These are phyloP conservation scores for Psilanteris sp. DNA, from an alignment of 1,140 invertebrate genomes.

Conservation along the genomic window DNA sequence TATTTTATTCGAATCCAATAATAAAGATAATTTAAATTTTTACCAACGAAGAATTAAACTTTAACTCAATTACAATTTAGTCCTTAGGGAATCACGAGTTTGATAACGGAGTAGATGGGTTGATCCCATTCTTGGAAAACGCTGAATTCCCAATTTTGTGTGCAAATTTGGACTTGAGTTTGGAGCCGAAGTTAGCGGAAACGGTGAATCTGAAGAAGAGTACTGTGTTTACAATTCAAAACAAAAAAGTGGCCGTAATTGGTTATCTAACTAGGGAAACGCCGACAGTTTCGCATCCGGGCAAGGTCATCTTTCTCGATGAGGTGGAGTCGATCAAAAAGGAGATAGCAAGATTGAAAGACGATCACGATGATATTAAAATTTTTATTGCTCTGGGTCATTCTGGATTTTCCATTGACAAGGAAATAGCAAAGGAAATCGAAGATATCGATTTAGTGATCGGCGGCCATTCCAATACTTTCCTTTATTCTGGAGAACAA, in stretches of 20 bases:
- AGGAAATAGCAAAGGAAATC: slow-evolving; percentile 81
- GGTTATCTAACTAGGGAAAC: slow-evolving; percentile 94
- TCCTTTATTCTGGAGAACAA: slow-evolving; percentile 86
- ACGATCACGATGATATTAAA: slow-evolving; percentile 82
- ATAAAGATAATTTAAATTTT: no score
- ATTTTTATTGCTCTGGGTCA: slow-evolving; percentile 95
- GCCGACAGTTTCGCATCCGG: slow-evolving; percentile 81
- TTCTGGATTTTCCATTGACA: slow-evolving; percentile 85
- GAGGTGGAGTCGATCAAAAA: slow-evolving; percentile 85
- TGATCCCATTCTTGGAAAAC: slow-evolving; percentile 88
- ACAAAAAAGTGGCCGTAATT: slow-evolving; percentile 88
- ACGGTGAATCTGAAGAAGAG: slow-evolving; percentile 82
- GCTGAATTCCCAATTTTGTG: slow-evolving; percentile 86
- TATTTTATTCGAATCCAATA: no score
- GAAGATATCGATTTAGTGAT: slow-evolving; percentile 93
- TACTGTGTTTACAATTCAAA: slow-evolving; percentile 83
- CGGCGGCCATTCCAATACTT: slow-evolving; percentile 93
- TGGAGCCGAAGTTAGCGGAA: slow-evolving; percentile 83
- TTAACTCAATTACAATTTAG: no score
- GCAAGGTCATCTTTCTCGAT: slow-evolving; percentile 86
- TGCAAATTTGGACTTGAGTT: slow-evolving; percentile 86
- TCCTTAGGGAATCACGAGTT: slow-evolving; percentile 98
- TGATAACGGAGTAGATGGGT: slow-evolving; percentile 87
- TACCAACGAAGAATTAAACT: no score
- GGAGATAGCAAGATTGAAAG: slow-evolving; percentile 82